Base-by-base conservation (phyloP, 2,797 vertebrate species). In the Artibeus lituratus region DNA sequence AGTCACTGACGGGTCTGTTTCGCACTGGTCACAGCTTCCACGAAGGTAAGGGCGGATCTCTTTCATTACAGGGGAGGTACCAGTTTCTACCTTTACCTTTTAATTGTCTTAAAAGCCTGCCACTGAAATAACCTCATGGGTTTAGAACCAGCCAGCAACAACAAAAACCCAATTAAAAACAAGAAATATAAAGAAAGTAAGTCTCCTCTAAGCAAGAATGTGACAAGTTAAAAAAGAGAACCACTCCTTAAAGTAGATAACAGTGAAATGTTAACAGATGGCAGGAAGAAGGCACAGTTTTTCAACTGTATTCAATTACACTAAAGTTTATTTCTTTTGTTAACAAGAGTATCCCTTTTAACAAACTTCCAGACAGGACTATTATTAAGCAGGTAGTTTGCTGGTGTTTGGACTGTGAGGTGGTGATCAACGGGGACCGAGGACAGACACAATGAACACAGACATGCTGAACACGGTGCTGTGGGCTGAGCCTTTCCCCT, bases 321-420 rank as follows among this genome's bases (percentile, higher is more conserved):
- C 51, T 87, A n/a, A 24, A 57, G 35, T 94, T 67, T 57, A 14
- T 39, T 72, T 85, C 22, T 78, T 92, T 84, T 51, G 70, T 62
- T 39, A 88, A 89, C 19, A 72, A 89, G 10, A 81, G 72, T 22
- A 35, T 8, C 26, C n/a, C 81, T 97, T 93, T 76, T 72, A 96
- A 88, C 18, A 73, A 92, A 90, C 26, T 37, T 90, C 49, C 59
- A 70, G 62, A 84, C 95, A 73, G 62, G 29, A 69, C 69, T 86
- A 77, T 72, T 82, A 89, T 72, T 82, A 89, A 93, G 53, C 53
- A 92, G 91, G 65, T 35, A 37, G 62, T 59, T 91, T 81, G 44
- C 53, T 90, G 83, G 59, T 87, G 59, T 22, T 70, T 53, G 59
- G 78, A 62, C 73, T 87, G 86, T 78, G 35, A 86, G 22, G 9